phyloP scores from a whole-genome alignment of 2,113 vertebrate genomes.

The Equus przewalskii region DNA sequence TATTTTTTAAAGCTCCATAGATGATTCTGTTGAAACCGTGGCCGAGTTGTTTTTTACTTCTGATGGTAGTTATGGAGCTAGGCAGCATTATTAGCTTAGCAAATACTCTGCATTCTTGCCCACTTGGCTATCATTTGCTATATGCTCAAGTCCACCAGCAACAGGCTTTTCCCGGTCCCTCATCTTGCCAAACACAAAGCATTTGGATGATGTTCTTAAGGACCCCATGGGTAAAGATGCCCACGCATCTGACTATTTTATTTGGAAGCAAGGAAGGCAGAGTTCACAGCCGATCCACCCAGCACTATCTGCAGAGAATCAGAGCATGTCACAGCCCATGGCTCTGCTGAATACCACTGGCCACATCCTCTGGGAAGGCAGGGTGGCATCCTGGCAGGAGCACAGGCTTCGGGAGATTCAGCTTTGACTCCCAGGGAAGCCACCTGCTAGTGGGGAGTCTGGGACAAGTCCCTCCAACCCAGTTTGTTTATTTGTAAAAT shows the following conservation, averaged over 20 bases:
- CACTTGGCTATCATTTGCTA: not conserved
- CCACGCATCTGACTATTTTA: not conserved
- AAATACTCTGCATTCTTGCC: not conserved
- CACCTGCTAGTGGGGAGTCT: not conserved
- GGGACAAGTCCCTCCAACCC: not conserved
- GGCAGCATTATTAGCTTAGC: not conserved
- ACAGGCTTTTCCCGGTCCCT: not conserved
- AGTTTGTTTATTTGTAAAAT: not conserved
- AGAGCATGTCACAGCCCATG: not conserved
- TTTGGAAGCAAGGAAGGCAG: slow-evolving; percentile 14
- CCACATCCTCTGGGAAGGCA: not conserved
- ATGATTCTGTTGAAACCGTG: slow-evolving; percentile 49
- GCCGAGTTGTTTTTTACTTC: not conserved
- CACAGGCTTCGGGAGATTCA: not conserved
- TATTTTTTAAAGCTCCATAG: slow-evolving; percentile 28
- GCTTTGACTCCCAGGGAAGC: not conserved
- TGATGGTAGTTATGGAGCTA: not conserved
- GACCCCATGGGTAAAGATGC: not conserved
- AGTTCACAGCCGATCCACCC: not conserved
- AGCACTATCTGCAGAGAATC: not conserved
- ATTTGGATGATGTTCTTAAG: not conserved
- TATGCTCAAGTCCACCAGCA: not conserved
- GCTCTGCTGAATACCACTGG: not conserved
- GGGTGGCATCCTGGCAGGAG: not conserved
- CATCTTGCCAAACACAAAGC: not conserved